These are phyloP conservation scores for Strigamia transsilvanica DNA, from an alignment of 2,888 invertebrate genomes.

Conservation along the genomic window DNA sequence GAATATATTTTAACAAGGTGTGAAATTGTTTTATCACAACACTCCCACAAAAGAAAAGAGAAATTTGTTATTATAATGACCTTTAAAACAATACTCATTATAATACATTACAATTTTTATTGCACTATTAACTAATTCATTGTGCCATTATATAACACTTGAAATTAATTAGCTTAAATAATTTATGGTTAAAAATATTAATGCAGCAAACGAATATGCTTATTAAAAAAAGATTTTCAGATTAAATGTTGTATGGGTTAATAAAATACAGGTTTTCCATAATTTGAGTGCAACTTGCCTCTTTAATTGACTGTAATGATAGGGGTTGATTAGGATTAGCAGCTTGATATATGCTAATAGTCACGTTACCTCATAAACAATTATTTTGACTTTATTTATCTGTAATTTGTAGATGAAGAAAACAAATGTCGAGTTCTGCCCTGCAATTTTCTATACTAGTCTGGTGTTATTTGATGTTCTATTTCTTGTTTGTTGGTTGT, in stretches of 20 bases:
- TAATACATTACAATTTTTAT: not conserved
- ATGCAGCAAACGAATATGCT: no score
- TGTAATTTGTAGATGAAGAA: conserved; percentile 17
- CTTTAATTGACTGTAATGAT: conserved; percentile 26
- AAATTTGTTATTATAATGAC: not conserved
- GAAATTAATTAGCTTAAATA: no score
- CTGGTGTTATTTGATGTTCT: not conserved
- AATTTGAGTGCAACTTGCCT: not conserved
- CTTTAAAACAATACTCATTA: not conserved
- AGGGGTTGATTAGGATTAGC: not conserved
- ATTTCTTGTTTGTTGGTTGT: conserved; percentile 20
- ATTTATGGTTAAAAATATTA: no score
- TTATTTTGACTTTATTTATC: not conserved
- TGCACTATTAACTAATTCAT: no score
- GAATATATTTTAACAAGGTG: conserved; percentile 4
- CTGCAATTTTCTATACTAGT: not conserved
- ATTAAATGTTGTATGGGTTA: no score
- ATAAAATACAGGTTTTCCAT: no score
- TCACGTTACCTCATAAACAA: not conserved
- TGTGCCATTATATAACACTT: no score
- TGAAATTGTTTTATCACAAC: not conserved
- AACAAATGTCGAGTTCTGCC: not conserved
- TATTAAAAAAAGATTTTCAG: no score
- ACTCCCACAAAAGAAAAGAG: not conserved
- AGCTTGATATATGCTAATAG: conserved; percentile 10